phyloP scores from a whole-genome alignment of 2,797 vertebrate genomes.

The Esox lucius region DNA sequence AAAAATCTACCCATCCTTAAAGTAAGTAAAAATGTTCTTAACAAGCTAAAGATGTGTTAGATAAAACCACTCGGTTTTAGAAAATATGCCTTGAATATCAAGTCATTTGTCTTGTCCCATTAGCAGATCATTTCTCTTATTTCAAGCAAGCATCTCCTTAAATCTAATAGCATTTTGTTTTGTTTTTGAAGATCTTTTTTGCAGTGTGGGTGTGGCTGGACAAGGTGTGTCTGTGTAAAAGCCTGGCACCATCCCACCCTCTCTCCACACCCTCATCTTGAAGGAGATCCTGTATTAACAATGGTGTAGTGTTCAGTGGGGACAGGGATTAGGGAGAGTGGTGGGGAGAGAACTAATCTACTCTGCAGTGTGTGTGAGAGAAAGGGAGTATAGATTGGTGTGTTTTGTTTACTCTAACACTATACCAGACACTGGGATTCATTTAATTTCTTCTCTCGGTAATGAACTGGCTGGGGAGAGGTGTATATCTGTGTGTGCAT shows the following conservation, averaged over 20 bases:
- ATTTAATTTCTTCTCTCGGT: slow-evolving; percentile 42
- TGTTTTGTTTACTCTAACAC: slow-evolving; percentile 3
- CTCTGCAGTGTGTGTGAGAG: slow-evolving; percentile 25
- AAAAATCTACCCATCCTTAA: too few relatives aligned
- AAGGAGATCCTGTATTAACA: slow-evolving; percentile 54
- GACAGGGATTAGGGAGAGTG: slow-evolving; percentile 19
- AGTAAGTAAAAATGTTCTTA: too few relatives aligned
- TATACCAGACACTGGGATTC: slow-evolving; percentile 25
- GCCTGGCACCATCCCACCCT: slow-evolving; percentile 61
- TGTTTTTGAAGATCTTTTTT: too few relatives aligned
- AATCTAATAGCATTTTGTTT: too few relatives aligned
- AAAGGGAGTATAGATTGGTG: not conserved
- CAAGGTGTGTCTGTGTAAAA: slow-evolving; percentile 65
- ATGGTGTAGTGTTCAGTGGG: slow-evolving; percentile 62
- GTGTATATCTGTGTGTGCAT: slow-evolving; percentile 21
- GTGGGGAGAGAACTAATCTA: slow-evolving; percentile 39
- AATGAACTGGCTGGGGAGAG: slow-evolving; percentile 35
- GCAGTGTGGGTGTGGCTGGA: slow-evolving; percentile 45
- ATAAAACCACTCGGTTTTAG: too few relatives aligned
- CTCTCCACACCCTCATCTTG: slow-evolving; percentile 30
- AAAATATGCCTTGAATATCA: too few relatives aligned
- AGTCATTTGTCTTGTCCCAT: too few relatives aligned
- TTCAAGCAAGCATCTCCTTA: too few relatives aligned
- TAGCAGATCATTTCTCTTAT: too few relatives aligned
- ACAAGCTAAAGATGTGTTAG: too few relatives aligned